Percentiles rank a stretch among this genome's conserved stretches.
Conservation (phyloP, 2,888 invertebrate species). For the Monochamus alternatus region DNA sequence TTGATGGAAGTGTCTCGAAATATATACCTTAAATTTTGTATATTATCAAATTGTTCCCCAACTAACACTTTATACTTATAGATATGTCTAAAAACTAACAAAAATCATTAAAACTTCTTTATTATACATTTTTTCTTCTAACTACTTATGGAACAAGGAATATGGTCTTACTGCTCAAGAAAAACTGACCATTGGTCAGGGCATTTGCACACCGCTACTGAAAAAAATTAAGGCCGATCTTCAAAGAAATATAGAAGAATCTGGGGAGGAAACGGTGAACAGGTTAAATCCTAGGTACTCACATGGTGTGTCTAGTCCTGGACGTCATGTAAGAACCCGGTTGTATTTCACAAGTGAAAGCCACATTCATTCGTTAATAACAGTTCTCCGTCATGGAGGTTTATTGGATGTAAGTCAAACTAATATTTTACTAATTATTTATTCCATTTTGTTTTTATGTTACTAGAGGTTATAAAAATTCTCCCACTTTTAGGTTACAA, state of each 20-base stretch:
- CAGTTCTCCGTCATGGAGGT: constrained; percentile 94
- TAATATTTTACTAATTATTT: constrained; percentile 2
- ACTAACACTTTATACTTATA: constrained; percentile 4
- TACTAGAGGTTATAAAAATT: too few relatives aligned
- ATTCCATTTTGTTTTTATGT: too few relatives aligned
- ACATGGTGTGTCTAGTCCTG: constrained; percentile 98
- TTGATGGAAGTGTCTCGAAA: too few relatives aligned
- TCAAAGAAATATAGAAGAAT: constrained; percentile 93
- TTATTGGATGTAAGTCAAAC: constrained; percentile 82
- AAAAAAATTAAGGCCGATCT: constrained; percentile 96
- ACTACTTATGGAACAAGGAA: constrained; percentile 76
- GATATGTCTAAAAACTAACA: constrained; percentile 15
- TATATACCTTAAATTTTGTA: background rate
- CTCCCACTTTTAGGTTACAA: constrained; percentile 64
- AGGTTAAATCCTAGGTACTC: constrained; percentile 97
- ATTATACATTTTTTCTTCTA: constrained; percentile 44
- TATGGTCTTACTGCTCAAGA: constrained; percentile 97
- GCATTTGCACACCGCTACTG: constrained; percentile 96
- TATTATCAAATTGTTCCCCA: background rate
- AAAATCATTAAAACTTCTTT: constrained; percentile 22
- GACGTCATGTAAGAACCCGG: constrained; percentile 97
- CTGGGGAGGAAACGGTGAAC: constrained; percentile 94
- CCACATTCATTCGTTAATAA: constrained; percentile 98
- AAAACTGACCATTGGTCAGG: constrained; percentile 96
- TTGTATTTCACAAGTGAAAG: constrained; percentile 99